These are phyloP conservation scores for Alosa sapidissima DNA, from an alignment of 2,797 vertebrate species.

Conservation along the genomic window DNA sequence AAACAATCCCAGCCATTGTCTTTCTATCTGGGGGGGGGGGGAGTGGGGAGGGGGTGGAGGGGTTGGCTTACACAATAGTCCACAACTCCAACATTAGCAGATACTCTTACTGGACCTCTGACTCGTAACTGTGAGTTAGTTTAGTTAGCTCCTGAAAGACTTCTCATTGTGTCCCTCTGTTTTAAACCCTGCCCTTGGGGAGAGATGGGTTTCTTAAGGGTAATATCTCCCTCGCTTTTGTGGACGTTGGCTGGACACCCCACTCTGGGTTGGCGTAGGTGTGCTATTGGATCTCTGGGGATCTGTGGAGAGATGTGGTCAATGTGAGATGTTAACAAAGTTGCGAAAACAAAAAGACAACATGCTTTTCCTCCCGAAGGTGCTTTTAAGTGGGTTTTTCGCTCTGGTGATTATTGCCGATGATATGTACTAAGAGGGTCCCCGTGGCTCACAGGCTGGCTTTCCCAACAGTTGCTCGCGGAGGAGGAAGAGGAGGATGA, in stretches of 20 bases:
- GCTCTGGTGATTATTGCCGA: background rate
- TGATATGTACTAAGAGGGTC: background rate
- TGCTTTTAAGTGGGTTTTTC: background rate
- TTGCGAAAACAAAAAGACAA: too few species aligned
- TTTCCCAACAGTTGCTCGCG: slow-evolving; percentile 46
- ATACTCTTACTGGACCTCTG: background rate
- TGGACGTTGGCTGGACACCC: background rate
- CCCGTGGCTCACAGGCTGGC: slow-evolving; percentile 44
- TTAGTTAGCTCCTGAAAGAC: background rate
- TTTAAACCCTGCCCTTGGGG: background rate
- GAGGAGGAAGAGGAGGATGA: slow-evolving; percentile 51
- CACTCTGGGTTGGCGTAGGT: background rate
- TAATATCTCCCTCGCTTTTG: background rate
- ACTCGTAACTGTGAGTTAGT: background rate
- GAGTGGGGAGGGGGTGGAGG: background rate
- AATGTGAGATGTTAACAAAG: background rate
- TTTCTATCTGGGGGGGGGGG: background rate
- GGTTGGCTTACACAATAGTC: background rate
- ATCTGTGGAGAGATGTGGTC: background rate
- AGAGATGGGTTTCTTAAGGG: background rate
- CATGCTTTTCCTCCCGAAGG: background rate
- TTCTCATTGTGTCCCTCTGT: background rate
- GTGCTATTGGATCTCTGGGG: background rate
- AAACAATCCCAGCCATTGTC: background rate
- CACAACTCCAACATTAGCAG: background rate